Evolutionary conservation across 35 echinoderm and acorn worm genomes (phyloP), one percentile per base, ranked within the genome.

Genomic region (Apostichopus californicus): DNA sequence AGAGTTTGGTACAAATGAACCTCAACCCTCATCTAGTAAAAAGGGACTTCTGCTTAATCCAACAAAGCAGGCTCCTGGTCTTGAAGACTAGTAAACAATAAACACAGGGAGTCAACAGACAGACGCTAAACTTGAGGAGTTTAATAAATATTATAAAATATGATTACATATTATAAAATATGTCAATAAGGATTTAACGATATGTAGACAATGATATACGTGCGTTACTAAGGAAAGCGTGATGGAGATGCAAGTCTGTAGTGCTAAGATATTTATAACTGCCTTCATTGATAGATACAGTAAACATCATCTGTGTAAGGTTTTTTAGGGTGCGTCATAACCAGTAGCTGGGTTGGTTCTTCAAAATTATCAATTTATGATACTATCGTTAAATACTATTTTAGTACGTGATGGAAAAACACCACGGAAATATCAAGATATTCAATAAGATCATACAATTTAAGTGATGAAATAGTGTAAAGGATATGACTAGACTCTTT

Each of bases 41-140:
- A 52, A 81, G 80, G 17, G 46, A 83, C 80, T 56, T 15, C n/a
- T 81, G 52, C 13, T 17, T 54, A 34, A 83, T 6, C 17, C 28
- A 12, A 11, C 18, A 83, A 55, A 83, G 55, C 8, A 14, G 11
- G 80, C 80, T 83, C 80, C 80, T 56, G 46, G 80, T 83, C 80
- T 83, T 83, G 80, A 53, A 15, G 52, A 83, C 6, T 13, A 53
- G 80, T 56, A 53, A 83, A 12, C 46, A 83, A 83, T 54, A 25
- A 83, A 81, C 17, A 83, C 7, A 83, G 18, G 3, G 64, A 68
- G 64, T 68, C 11, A 8, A 68, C 64, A 68, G 64, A 8, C 34
- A 46, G 34, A 46, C 34, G 34, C 34, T 46, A 46, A 46, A 46
- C 64, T 68, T 68, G 8, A 68, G 13, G 18, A 68, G 11, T 68